These are phyloP conservation scores for Philotrypesis tridentata DNA, from an alignment of 1,140 invertebrate species.

Conservation along the genomic window DNA sequence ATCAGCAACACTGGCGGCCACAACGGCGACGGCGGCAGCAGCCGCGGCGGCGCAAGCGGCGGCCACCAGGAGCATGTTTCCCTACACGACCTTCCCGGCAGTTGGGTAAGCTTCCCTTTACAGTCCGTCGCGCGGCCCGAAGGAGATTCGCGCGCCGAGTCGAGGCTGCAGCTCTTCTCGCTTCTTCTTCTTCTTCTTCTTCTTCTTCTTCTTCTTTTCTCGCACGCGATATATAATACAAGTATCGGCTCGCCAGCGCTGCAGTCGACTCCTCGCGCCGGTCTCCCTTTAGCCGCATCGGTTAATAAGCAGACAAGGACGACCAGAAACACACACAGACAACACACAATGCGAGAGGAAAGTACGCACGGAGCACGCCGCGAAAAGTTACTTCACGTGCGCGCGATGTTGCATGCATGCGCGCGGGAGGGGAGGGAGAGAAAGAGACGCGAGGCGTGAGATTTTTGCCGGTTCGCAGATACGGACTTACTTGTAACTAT, in stretches of 20 bases:
- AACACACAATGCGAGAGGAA: background rate
- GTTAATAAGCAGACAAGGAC: background rate
- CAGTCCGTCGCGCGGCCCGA: background rate
- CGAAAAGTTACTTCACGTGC: background rate
- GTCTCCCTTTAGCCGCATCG: background rate
- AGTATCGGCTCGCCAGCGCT: background rate
- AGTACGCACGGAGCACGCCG: background rate
- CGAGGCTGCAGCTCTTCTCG: background rate
- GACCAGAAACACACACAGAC: background rate
- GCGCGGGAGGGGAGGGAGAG: no score
- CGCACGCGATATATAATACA: background rate
- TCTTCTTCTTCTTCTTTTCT: background rate
- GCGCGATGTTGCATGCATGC: background rate
- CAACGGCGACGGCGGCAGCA: constrained; percentile 40
- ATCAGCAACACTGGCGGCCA: constrained; percentile 18
- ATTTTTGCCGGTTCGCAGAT: background rate
- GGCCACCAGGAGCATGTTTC: constrained; percentile 64
- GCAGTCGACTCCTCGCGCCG: background rate
- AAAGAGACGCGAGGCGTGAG: background rate
- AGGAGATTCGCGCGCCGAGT: background rate
- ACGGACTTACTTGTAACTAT: background rate
- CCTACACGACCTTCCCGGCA: constrained; percentile 70
- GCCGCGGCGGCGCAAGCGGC: background rate
- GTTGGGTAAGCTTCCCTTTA: constrained; percentile 67
- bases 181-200: background rate